A percentile compares a stretch with the other conserved stretches of the same genome.
Evolutionary conservation across 2,797 vertebrate genomes (phyloP).

Genomic region (Anguilla obscura): DNA sequence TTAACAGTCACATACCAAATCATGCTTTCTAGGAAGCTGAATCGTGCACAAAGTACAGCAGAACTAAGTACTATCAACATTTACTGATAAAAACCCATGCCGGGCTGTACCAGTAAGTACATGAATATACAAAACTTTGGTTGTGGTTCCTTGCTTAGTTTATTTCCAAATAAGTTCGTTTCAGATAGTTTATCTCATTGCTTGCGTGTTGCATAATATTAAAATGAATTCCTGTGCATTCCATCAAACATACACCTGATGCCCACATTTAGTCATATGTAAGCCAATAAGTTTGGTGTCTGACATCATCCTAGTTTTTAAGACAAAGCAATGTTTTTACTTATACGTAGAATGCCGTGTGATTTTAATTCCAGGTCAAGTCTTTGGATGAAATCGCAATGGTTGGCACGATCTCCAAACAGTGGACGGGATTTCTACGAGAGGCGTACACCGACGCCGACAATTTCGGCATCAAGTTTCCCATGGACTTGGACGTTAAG

Average conservation of each 20-base stretch:
- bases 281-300: not conserved
- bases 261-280: not conserved
- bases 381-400: slow-evolving; percentile 61
- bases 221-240: not conserved
- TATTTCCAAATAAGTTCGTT: too few relatives aligned
- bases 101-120: not conserved
- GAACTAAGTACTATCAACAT: not conserved
- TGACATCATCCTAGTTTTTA: not conserved
- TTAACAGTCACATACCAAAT: not conserved
- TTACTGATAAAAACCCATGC: not conserved
- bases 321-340: not conserved
- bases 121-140: not conserved
- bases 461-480: slow-evolving; percentile 78
- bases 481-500: slow-evolving; percentile 77
- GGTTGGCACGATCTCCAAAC: slow-evolving; percentile 73
- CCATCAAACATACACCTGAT: not conserved
- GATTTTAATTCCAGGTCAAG: slow-evolving; percentile 58
- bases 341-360: too few relatives aligned
- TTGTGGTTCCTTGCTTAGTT: not conserved
- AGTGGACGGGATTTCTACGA: slow-evolving; percentile 73
- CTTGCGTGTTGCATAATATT: not conserved
- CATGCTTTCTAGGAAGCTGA: not conserved
- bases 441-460: slow-evolving; percentile 70
- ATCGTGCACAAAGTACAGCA: not conserved
- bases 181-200: not conserved